phyloP scores from a whole-genome alignment of 1,140 invertebrate species.

The Drosophila nannoptera region DNA sequence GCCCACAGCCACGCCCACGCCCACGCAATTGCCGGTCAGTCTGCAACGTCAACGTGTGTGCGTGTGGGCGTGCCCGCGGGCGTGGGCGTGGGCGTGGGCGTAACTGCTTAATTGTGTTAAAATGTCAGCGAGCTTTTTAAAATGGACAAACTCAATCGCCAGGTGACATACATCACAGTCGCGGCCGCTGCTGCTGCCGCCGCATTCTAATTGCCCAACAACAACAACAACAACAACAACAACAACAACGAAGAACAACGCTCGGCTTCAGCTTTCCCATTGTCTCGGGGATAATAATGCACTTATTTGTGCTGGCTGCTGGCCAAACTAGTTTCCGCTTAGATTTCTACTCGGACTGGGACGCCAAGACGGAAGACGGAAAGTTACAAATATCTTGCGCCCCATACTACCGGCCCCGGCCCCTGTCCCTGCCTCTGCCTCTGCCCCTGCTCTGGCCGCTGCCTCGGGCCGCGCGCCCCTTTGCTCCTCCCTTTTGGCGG shows the following conservation, averaged over 20 bases:
- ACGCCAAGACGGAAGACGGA: conserved; percentile 20
- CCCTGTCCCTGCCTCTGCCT: too few species aligned
- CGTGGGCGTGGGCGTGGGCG: conserved; percentile 7
- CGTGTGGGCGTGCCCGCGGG: conserved; percentile 14
- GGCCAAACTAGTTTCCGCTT: conserved; percentile 67
- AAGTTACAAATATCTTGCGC: conserved; percentile 23
- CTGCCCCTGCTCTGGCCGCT: too few species aligned
- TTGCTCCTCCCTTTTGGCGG: conserved; percentile 31
- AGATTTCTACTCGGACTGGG: conserved; percentile 44
- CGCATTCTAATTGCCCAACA: conserved; percentile 20
- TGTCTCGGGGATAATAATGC: conserved; percentile 44
- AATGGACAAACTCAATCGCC: conserved; percentile 24
- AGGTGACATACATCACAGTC: conserved; percentile 38
- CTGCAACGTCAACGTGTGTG: conserved; percentile 3
- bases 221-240: background rate
- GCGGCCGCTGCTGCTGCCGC: conserved; percentile 32
- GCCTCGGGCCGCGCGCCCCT: too few species aligned
- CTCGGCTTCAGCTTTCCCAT: conserved; percentile 37
- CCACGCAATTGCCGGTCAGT: conserved; percentile 36
- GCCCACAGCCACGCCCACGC: conserved; percentile 44
- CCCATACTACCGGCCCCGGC: too few species aligned
- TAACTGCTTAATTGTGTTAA: conserved; percentile 44
- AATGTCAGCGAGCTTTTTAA: conserved; percentile 26
- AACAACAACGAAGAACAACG: background rate
- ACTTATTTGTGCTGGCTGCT: conserved; percentile 42